Evolutionary conservation across 1,140 invertebrate species (phyloP).

Genomic region (Saccostrea glomerata): DNA sequence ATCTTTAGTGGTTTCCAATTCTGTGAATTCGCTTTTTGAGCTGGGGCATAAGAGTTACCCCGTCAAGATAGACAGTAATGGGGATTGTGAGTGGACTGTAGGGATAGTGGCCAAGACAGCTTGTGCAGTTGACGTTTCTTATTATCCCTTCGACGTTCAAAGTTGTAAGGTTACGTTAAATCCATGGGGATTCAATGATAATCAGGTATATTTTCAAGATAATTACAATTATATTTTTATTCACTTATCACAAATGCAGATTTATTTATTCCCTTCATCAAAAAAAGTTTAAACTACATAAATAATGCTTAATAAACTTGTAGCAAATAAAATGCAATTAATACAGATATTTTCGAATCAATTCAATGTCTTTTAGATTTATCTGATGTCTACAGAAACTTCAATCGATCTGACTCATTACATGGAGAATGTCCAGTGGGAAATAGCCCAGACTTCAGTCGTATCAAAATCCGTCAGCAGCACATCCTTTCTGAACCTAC

Average conservation of each 20-base stretch:
- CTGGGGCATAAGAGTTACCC: constrained; percentile 49
- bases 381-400: constrained; percentile 30
- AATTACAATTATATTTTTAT: background rate
- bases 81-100: constrained; percentile 45
- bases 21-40: constrained; percentile 48
- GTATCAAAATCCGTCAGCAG: constrained; percentile 38
- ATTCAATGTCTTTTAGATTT: constrained; percentile 28
- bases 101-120: constrained; percentile 52
- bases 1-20: constrained; percentile 51
- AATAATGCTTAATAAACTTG: background rate
- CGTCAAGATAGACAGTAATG: constrained; percentile 40
- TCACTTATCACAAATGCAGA: background rate
- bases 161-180: constrained; percentile 49
- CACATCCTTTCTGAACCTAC: constrained; percentile 51
- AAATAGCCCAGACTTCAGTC: background rate
- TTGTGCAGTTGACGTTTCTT: constrained; percentile 54
- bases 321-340: background rate
- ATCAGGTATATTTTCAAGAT: constrained; percentile 40
- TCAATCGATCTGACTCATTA: constrained; percentile 44
- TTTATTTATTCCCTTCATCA: background rate
- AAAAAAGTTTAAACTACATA: background rate
- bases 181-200: constrained; percentile 50
- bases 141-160: constrained; percentile 57
- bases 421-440: constrained; percentile 56
- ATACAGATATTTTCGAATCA: background rate